Evolutionary conservation across 2,113 vertebrate genomes (phyloP).

Genomic region (Eurypyga helias): DNA sequence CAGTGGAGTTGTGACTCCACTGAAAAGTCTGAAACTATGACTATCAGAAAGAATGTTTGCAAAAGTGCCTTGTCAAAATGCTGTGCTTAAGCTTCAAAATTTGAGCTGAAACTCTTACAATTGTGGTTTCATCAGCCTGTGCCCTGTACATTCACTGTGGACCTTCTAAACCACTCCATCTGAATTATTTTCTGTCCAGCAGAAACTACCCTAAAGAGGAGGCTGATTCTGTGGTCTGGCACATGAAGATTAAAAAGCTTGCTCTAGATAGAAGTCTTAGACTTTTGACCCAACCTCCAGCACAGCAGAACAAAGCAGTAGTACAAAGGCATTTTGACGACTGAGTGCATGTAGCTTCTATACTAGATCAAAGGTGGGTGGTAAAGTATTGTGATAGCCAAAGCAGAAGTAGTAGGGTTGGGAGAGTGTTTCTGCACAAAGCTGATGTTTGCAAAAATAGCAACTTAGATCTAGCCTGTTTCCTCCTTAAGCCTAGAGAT

Average conservation of each 20-base stretch:
- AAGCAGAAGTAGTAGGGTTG: not conserved
- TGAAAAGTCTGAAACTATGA: not conserved
- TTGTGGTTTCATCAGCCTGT: not conserved
- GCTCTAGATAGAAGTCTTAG: not conserved
- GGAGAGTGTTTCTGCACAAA: not conserved
- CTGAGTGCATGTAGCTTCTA: not conserved
- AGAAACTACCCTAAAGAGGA: not conserved
- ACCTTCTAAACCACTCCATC: not conserved
- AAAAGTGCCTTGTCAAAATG: not conserved
- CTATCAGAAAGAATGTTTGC: not conserved
- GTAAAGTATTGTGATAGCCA: not conserved
- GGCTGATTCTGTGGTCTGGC: not conserved
- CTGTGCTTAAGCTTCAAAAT: not conserved
- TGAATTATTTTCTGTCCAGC: not conserved
- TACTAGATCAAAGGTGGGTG: not conserved
- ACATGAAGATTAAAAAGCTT: not conserved
- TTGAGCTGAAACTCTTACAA: not conserved
- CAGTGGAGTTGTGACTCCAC: not conserved
- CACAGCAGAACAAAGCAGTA: not conserved
- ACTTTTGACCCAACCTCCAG: not conserved
- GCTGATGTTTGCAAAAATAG: not conserved
- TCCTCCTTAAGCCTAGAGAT: not conserved
- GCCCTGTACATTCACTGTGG: not conserved
- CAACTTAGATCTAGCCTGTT: not conserved
- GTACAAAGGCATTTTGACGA: not conserved